Base-by-base conservation (phyloP, 1,140 invertebrate genomes). In the Paramacrobiotus metropolitanus region DNA sequence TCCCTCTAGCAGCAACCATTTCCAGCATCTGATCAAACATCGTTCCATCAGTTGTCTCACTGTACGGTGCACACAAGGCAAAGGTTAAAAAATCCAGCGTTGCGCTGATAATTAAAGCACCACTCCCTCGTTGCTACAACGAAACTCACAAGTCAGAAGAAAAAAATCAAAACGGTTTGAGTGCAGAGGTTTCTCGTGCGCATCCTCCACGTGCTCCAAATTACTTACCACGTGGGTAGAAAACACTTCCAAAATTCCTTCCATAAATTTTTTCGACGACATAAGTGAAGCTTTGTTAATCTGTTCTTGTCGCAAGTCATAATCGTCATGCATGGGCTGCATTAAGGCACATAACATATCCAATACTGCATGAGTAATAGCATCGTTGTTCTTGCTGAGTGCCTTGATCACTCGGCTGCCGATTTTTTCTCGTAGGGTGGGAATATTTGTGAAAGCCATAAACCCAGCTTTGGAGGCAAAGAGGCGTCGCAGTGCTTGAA, bases 41-140 rank as follows among this genome's bases (percentile, higher is more conserved):
- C 68, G 87, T 87, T 21, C 92, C 90, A 70, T 95, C 89, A 0
- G 95, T 98, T 30, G 95, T 98, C 77, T 99, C 95, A 72, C 88
- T 93, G 75, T 97, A 99, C 24, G 95, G 95, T 63, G 94, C 87
- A 76, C 94, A 98, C 9, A 99, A 76, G 2, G 91, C 85, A 77
- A 94, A 99, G n/a, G 93, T 98, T 64, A 99, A 76, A 70, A 99
- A 93, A 75, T 99, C 95, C 68, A 99, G 77, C 88, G 99, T 94
- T 31, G 90, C 86, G 24, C 79, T 74, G 45, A 83, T 80, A 21
- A 83, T 77, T 20, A 82, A 68, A 40, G 80, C 80, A 29, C 81
- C 81, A 29, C 79, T 80, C 34, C 76, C 83, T 68, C 82, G 81
- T 66, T 81, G 79, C 86, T 88, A 68, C 34, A 74, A 76, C 66